Base-by-base conservation (phyloP, 1,140 invertebrate genomes). In the Trichogramma pretiosum region DNA sequence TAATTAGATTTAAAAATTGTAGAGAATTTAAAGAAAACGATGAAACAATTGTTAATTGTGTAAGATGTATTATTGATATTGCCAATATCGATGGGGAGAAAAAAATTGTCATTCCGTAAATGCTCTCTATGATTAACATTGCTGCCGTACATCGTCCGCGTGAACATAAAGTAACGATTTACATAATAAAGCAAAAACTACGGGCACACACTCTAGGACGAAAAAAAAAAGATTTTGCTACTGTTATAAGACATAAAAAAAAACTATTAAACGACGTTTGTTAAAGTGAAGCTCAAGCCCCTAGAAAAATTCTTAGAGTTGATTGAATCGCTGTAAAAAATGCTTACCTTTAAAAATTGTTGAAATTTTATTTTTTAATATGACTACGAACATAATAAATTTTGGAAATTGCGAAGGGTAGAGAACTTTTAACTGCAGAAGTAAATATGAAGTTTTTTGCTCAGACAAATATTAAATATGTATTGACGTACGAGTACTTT, bases 361-460 rank as follows among this genome's bases (percentile, higher is more conserved):
- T 45, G 14, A 46, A 50, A 46, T 50, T 46, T 50, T 50, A 50
- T 50, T 50, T 46, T 50, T 19, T 14, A 50, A 46, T 41, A 41
- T 30, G 28, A 13, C 14, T 9, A n/a, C 19, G 5, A 48, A 22
- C 5, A 28, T 28, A 28, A 7, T 7, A 11, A 28, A 28, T 7
- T 28, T 28, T 28, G 24, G 11, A 28, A 28, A 28, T 7, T 28
- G 24, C 24, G 24, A 28, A n/a, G n/a, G n/a, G n/a, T n/a, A n/a
- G n/a, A n/a, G n/a, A n/a, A n/a, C n/a, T n/a, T n/a, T n/a, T n/a
- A n/a, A n/a, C n/a, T n/a, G n/a, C n/a, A n/a, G n/a, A n/a, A n/a
- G n/a, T n/a, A n/a, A n/a, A n/a, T n/a, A n/a, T n/a, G n/a, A n/a
- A n/a, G n/a, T n/a, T n/a, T n/a, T n/a, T n/a, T n/a, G n/a, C n/a